Evolutionary conservation across 2,888 invertebrate species (phyloP).

Genomic region (Sussaba pulchella): DNA sequence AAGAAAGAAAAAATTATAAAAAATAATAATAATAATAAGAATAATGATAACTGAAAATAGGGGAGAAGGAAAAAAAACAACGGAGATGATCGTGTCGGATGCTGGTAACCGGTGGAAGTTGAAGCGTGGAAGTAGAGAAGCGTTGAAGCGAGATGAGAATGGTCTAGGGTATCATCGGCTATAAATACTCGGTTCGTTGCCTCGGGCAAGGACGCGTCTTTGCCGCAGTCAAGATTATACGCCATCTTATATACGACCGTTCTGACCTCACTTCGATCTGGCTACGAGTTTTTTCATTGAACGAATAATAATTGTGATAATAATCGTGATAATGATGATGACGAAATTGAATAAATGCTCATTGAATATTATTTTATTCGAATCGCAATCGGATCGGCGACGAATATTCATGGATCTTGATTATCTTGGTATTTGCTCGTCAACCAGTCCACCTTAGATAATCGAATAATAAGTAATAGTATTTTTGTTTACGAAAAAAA

Average conservation of each 20-base stretch:
- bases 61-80: constrained; percentile 64
- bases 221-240: constrained; percentile 64
- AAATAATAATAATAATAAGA: too few species aligned
- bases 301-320: too few species aligned
- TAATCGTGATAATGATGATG: too few species aligned
- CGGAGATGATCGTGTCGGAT: constrained; percentile 45
- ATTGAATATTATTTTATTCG: not conserved
- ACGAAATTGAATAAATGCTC: too few species aligned
- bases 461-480: too few species aligned
- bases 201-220: constrained; percentile 82
- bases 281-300: not conserved
- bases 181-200: constrained; percentile 81
- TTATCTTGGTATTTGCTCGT: not conserved
- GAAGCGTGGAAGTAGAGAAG: constrained; percentile 54
- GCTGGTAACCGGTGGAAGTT: constrained; percentile 37
- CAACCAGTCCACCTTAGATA: too few species aligned
- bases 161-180: constrained; percentile 82
- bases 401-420: too few species aligned
- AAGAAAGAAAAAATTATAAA: too few species aligned
- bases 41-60: too few species aligned
- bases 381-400: not conserved
- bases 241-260: constrained; percentile 49
- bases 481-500: not conserved
- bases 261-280: constrained; percentile 21
- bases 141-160: constrained; percentile 64